phyloP scores from a whole-genome alignment of 2,888 invertebrate genomes.

The Dryomyza anilis region DNA sequence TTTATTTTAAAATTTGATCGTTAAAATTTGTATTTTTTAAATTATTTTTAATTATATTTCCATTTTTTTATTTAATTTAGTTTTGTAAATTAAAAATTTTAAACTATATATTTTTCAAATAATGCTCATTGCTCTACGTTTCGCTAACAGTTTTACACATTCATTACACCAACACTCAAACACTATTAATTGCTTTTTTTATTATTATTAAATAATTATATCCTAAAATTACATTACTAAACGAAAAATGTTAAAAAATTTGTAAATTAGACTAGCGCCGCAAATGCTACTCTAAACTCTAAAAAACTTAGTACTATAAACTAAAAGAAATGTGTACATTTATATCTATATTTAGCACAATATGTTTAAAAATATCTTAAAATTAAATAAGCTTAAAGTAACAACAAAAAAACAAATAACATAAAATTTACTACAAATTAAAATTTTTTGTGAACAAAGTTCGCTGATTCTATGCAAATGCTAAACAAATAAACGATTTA shows the following conservation, averaged over 20 bases:
- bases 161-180: too few species aligned
- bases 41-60: too few species aligned
- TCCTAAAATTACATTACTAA: too few species aligned
- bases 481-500: background rate
- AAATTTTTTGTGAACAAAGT: constrained; percentile 6
- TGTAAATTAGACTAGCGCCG: constrained; percentile 16
- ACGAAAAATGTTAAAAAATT: constrained; percentile 15
- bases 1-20: too few species aligned
- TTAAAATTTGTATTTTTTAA: too few species aligned
- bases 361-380: constrained; percentile 8
- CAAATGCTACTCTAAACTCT: constrained; percentile 6
- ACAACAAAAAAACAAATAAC: background rate
- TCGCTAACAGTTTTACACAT: constrained; percentile 21
- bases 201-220: too few species aligned
- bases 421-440: background rate
- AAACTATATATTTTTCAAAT: too few species aligned
- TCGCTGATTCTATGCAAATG: too few species aligned
- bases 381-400: constrained; percentile 21
- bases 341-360: constrained; percentile 21
- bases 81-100: constrained; percentile 38
- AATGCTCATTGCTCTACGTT: too few species aligned
- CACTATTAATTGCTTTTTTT: constrained; percentile 24
- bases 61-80: background rate
- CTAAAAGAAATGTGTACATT: constrained; percentile 19
- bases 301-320: background rate